phyloP scores from a whole-genome alignment of 2,797 vertebrate genomes.

The Rousettus madagascariensis region DNA sequence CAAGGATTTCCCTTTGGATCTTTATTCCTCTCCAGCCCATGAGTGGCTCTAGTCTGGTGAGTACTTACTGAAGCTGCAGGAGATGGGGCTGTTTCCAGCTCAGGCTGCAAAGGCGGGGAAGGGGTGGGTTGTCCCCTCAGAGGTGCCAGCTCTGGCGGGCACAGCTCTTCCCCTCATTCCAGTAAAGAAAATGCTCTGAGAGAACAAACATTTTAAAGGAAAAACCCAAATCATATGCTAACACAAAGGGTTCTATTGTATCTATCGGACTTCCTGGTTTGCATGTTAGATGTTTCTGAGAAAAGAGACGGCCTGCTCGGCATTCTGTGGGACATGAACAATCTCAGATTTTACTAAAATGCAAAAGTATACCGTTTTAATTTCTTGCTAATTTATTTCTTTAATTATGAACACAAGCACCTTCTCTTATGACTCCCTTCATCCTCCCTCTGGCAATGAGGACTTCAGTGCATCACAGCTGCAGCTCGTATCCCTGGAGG shows the following conservation, averaged over 20 bases:
- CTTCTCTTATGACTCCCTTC: slow-evolving; percentile 74
- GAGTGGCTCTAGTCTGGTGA: neutral
- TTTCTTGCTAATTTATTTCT: slow-evolving; percentile 77
- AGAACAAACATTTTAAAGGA: neutral
- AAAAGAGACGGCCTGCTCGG: slow-evolving; percentile 67
- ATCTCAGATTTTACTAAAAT: slow-evolving; percentile 75
- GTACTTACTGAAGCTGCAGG: neutral
- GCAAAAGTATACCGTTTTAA: slow-evolving; percentile 54
- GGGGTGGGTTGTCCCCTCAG: neutral
- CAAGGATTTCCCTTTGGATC: neutral
- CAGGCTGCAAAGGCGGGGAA: neutral
- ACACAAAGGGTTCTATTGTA: neutral
- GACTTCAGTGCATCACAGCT: slow-evolving; percentile 65
- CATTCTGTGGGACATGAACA: slow-evolving; percentile 59
- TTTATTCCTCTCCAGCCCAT: neutral
- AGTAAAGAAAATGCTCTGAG: neutral
- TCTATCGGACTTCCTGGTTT: slow-evolving; percentile 51
- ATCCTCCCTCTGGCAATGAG: slow-evolving; percentile 68
- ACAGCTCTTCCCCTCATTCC: neutral
- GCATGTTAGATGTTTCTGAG: slow-evolving; percentile 77
- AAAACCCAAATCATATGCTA: neutral
- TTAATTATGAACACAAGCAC: slow-evolving; percentile 67
- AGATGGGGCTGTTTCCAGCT: neutral
- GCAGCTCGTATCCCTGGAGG: neutral
- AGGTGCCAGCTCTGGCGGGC: slow-evolving; percentile 27